A percentile compares a stretch with the other conserved stretches of the same genome.
phyloP scores from a whole-genome alignment of 2,113 vertebrate genomes.

The Ptychochromis oligacanthus region DNA sequence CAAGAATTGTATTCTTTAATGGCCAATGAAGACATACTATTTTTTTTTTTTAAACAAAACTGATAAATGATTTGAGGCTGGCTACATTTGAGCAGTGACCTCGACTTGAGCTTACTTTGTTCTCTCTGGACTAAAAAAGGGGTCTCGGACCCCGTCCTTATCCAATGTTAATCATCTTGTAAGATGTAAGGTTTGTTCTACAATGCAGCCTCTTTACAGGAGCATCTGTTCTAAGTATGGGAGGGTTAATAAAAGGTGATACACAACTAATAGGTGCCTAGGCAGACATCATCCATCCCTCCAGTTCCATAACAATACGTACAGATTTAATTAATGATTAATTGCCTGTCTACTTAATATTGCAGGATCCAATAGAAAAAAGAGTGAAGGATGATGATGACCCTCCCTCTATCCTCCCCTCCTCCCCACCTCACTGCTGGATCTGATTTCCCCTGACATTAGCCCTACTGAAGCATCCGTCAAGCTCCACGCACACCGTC shows the following conservation, averaged over 20 bases:
- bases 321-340: slow-evolving; percentile 60
- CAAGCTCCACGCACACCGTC: slow-evolving; percentile 39
- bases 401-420: slow-evolving; percentile 6
- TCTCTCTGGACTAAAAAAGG: slow-evolving; percentile 23
- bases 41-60: not conserved
- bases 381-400: slow-evolving; percentile 43
- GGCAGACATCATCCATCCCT: slow-evolving; percentile 33
- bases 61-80: not conserved
- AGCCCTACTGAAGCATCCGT: slow-evolving; percentile 53
- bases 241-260: slow-evolving; percentile 53
- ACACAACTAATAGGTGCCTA: slow-evolving; percentile 13
- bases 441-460: slow-evolving; percentile 70
- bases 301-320: slow-evolving; percentile 55
- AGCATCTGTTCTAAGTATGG: slow-evolving; percentile 49
- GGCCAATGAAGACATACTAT: slow-evolving; percentile 1
- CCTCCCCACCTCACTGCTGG: slow-evolving; percentile 11
- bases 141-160: not conserved
- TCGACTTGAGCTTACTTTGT: slow-evolving; percentile 16
- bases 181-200: slow-evolving; percentile 59
- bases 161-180: slow-evolving; percentile 48
- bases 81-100: slow-evolving; percentile 35
- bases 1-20: not conserved
- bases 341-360: slow-evolving; percentile 22
- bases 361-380: slow-evolving; percentile 1
- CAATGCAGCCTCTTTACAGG: slow-evolving; percentile 40